Percentiles rank a stretch among this genome's conserved stretches.
Conservation (phyloP, 2,888 invertebrate species). For the Hofmannophila pseudospretella region DNA sequence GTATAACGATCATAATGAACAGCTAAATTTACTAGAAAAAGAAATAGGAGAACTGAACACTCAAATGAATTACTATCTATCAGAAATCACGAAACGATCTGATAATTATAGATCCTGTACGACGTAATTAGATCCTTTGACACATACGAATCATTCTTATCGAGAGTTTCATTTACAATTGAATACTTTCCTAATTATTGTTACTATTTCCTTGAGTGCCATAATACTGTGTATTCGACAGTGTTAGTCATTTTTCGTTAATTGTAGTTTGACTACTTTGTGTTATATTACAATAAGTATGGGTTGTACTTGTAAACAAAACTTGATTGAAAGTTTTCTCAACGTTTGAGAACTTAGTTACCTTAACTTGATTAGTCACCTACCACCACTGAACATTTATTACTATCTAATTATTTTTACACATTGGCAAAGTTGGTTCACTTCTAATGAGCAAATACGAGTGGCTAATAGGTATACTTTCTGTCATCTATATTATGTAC, state of each 20-base stretch:
- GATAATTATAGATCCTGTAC: constrained; percentile 80
- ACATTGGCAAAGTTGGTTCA: too few species aligned
- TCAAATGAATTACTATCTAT: constrained; percentile 81
- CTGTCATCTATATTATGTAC: too few species aligned
- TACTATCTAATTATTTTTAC: too few species aligned
- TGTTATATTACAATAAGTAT: constrained; percentile 32
- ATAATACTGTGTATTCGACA: constrained; percentile 34
- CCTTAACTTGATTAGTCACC: too few species aligned
- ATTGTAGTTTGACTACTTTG: constrained; percentile 50
- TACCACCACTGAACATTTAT: too few species aligned
- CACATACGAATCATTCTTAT: not conserved
- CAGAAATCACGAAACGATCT: constrained; percentile 79
- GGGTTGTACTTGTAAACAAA: constrained; percentile 23
- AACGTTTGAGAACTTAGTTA: too few species aligned
- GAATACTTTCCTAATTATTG: constrained; percentile 8
- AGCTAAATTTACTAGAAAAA: constrained; percentile 76
- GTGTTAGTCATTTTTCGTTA: constrained; percentile 33
- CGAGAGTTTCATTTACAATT: not conserved
- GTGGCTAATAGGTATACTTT: too few species aligned
- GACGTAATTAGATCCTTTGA: constrained; percentile 35
- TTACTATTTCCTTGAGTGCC: constrained; percentile 40
- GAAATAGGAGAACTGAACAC: constrained; percentile 80
- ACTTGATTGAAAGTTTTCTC: not conserved
- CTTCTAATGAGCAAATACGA: too few species aligned
- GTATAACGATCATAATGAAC: constrained; percentile 81